Evolutionary conservation across 1,140 invertebrate species (phyloP), one percentile per base, ranked within the genome.

Genomic region (Drosophila truncata): DNA sequence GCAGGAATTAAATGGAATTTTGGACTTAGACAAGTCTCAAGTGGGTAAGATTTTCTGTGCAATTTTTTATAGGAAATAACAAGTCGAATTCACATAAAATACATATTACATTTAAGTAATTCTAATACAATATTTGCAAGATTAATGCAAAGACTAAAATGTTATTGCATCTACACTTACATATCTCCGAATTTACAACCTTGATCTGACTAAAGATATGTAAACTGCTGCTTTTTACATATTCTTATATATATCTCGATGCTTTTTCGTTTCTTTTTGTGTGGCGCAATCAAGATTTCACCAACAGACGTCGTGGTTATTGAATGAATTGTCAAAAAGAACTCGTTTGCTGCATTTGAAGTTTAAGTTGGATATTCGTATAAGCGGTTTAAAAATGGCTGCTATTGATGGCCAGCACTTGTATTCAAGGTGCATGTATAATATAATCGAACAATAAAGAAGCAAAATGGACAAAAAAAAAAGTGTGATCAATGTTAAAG

Each of bases 381-480:
- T 37, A 55, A 55, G 52, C 33, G 33, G 52, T 37, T 55, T 55
- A 55, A 55, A 55, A 55, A 55, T 55, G 14, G 20, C 31, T 55
- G 52, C 33, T 37, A 6, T 55, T 55, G 33, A 55, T 37, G 52
- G 20, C 14, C 52, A 11, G 52, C 33, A 55, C 52, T 37, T 35
- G 14, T 10, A 20, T 35, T 25, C 52, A 11, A 25, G 16, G 9
- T 37, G 10, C 33, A n/a, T 55, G 18, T 23, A 20, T 14, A 20
- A 54, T 37, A 35, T 23, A 55, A 37, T 37, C 37, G 9, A 23
- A 14, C 4, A 23, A 35, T 23, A 8, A 35, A 23, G 14, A 3
- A n/a, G 20, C 5, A 54, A 54, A 16, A 20, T 52, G 9, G 14
- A 14, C 0, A 14, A 31, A 27, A 13, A 31, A 31, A 29, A 52